Evolutionary conservation across 2,888 invertebrate species (phyloP), one percentile per base, ranked within the genome.

Genomic region (Fragum sueziense): DNA sequence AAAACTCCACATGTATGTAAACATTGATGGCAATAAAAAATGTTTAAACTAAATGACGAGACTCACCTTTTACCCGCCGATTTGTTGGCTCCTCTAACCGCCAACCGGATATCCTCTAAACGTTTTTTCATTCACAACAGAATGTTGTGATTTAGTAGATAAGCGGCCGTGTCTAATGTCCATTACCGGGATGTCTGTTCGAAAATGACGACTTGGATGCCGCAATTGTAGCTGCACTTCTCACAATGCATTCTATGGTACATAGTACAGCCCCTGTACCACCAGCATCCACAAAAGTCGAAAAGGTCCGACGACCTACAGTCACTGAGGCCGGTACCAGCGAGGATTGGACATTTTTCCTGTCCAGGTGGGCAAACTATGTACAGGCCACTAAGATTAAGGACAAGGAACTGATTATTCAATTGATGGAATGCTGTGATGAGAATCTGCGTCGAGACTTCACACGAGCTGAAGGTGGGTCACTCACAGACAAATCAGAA

Each of bases 401-500:
- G 1, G 85, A 79, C 31, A 54, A 59, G 9, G 85, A 85, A 52
- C 54, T 33, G 25, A 76, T 85, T 3, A 65, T 87, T 33, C 83
- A 86, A 59, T 80, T 86, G 2, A 69, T 83, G 2, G 83, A 87
- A 74, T 86, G 79, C 52, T 85, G 86, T 59, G 84, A 87, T 37
- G 85, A 87, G 29, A 7, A 71, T 0, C 78, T 87, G 4, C 65
- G 82, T 0, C 80, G 76, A 70, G 82, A 87, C 73, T 74, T 85
- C 2, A 84, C 85, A 34, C 51, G 88, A 27, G 51, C 83, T 17
- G 67, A 70, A 20, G 82, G 84, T 34, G 74, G 76, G 34, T 69
- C 33, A 1, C 78, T 81, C 2, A 51, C 70, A 14, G 57, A 72
- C 67, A 77, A 80, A 62, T 62, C 74, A n/a, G 81, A 71, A 34